Percentiles rank a stretch among this genome's conserved stretches.
Evolutionary conservation across 2,113 vertebrate genomes (phyloP).

Genomic region (Lamprologus sp.): DNA sequence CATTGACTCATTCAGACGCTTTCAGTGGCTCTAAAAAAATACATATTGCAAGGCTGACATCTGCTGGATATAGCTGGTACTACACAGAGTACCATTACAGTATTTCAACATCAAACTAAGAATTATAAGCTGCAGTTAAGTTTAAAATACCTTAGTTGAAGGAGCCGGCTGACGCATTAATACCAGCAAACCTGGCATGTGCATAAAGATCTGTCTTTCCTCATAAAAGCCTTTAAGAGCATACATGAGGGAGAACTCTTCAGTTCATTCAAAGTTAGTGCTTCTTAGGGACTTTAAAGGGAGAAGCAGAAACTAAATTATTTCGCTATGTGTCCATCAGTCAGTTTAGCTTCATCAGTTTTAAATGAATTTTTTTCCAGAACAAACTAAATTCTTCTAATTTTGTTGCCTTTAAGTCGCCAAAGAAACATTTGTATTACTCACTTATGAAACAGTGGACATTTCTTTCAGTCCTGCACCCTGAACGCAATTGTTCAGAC

Average conservation of each 20-base stretch:
- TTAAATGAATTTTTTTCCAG: background rate
- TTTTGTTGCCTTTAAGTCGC: background rate
- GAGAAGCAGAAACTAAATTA: background rate
- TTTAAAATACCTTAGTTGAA: background rate
- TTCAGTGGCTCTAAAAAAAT: background rate
- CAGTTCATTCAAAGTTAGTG: background rate
- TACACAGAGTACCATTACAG: background rate
- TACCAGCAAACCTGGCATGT: background rate
- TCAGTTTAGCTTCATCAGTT: background rate
- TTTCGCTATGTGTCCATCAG: rapidly evolving
- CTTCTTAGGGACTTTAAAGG: background rate
- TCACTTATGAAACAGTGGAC: background rate
- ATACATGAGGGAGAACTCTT: background rate
- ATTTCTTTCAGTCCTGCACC: background rate
- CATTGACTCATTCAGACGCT: background rate
- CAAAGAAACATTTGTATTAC: background rate
- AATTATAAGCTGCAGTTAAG: background rate
- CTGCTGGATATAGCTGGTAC: conserved; percentile 2
- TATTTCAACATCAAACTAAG: background rate
- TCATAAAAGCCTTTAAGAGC: background rate
- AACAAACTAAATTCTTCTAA: background rate
- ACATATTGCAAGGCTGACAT: background rate
- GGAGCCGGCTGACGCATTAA: background rate
- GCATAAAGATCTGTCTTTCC: background rate
- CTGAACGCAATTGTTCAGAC: background rate